A percentile compares a stretch with the other conserved stretches of the same genome.
Conservation (phyloP, 2,113 vertebrate species). For the Heteronetta atricapilla region DNA sequence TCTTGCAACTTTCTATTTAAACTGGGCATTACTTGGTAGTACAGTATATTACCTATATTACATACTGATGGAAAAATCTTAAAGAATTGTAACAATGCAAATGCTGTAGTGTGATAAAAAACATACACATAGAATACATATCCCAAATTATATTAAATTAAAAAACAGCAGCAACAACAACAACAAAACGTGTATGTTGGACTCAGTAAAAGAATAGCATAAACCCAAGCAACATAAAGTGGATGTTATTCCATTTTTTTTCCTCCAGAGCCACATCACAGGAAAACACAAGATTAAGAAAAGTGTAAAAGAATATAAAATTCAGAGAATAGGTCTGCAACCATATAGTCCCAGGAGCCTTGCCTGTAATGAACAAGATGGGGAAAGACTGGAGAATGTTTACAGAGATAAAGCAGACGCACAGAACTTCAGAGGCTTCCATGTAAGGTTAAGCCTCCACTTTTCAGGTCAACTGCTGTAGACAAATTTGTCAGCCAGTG, state of each 20-base stretch:
- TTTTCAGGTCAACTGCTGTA: conserved; percentile 55
- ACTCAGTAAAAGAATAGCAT: not conserved
- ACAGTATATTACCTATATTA: not conserved
- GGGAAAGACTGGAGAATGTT: conserved; percentile 17
- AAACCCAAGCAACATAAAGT: not conserved
- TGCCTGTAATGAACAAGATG: not conserved
- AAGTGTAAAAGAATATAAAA: not conserved
- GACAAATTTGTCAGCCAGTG: conserved; percentile 65
- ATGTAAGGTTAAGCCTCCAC: conserved; percentile 50
- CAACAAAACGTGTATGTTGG: not conserved
- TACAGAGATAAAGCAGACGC: conserved; percentile 69
- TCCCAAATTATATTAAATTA: not conserved
- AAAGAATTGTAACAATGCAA: not conserved
- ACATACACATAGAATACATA: not conserved
- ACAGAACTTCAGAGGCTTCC: conserved; percentile 60
- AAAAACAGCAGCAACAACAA: not conserved
- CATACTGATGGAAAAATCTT: not conserved
- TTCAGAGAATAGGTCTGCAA: not conserved
- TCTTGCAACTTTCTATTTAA: not conserved
- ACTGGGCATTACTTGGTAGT: not conserved
- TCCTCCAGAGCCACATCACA: not conserved
- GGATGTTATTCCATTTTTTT: not conserved
- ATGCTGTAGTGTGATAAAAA: not conserved
- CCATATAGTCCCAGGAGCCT: not conserved
- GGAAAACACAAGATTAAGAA: not conserved